Conservation (phyloP, 2,888 invertebrate genomes). For the Eristalis intricaria region DNA sequence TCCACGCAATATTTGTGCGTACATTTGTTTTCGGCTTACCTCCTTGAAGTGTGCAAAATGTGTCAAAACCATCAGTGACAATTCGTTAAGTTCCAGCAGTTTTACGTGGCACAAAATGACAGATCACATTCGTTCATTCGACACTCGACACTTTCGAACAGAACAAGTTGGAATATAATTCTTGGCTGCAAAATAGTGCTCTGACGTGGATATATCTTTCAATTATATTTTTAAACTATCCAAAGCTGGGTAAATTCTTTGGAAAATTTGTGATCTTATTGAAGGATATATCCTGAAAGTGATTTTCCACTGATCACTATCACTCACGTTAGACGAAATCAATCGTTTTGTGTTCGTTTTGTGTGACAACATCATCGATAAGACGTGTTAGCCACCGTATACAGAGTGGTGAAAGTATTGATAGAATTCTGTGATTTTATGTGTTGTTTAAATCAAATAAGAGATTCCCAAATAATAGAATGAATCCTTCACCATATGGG, state of each 20-base stretch:
- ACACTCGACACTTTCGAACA: constrained; percentile 69
- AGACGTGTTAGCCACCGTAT: constrained; percentile 62
- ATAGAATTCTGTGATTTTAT: constrained; percentile 55
- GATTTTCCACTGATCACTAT: background rate
- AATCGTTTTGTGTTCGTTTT: constrained; percentile 26
- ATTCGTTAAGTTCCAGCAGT: constrained; percentile 62
- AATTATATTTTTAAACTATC: constrained; percentile 15
- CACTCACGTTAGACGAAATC: constrained; percentile 32
- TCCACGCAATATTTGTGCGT: too few relatives aligned
- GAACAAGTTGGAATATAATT: constrained; percentile 64
- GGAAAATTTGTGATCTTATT: background rate
- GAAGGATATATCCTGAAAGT: background rate
- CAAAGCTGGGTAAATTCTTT: constrained; percentile 33
- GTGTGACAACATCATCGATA: constrained; percentile 57
- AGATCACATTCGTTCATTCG: constrained; percentile 68
- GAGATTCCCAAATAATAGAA: constrained; percentile 43
- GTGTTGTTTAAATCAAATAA: constrained; percentile 32
- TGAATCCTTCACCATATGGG: constrained; percentile 80
- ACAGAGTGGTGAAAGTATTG: constrained; percentile 61
- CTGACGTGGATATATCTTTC: constrained; percentile 66
- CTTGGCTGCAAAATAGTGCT: constrained; percentile 61
- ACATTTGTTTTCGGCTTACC: background rate
- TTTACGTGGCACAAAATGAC: constrained; percentile 71
- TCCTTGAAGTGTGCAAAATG: background rate
- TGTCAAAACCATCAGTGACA: constrained; percentile 35